Evolutionary conservation across 1,140 invertebrate genomes (phyloP).

Genomic region (Pygmarrhopalites habei): DNA sequence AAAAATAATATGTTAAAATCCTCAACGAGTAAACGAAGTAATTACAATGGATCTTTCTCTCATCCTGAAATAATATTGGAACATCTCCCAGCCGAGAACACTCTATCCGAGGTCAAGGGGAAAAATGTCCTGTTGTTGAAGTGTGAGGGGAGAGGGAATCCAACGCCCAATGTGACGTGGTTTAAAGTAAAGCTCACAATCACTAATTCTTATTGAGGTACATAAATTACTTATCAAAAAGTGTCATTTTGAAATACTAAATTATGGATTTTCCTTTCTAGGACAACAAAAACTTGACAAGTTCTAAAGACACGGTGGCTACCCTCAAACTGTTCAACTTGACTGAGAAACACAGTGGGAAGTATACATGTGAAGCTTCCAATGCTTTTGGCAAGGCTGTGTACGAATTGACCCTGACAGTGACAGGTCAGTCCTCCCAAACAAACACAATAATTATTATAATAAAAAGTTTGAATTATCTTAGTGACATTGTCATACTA

Average conservation of each 20-base stretch:
- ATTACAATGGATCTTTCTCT: neutral
- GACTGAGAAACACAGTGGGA: slow-evolving; percentile 20
- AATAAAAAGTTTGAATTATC: too few species aligned
- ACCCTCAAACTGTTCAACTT: slow-evolving; percentile 25
- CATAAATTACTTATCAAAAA: neutral
- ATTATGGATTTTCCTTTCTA: neutral
- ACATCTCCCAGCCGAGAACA: neutral
- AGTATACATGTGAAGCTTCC: slow-evolving; percentile 30
- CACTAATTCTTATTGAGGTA: neutral
- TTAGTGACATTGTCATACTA: too few species aligned
- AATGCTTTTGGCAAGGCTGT: slow-evolving; percentile 24
- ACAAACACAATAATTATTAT: too few species aligned
- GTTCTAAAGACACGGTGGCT: neutral
- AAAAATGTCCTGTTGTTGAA: slow-evolving; percentile 4
- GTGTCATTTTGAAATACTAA: neutral
- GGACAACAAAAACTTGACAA: slow-evolving; percentile 9
- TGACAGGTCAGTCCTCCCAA: slow-evolving; percentile 24
- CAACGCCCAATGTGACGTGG: slow-evolving; percentile 28
- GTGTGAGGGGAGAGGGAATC: slow-evolving; percentile 29
- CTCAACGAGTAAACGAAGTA: slow-evolving; percentile 1
- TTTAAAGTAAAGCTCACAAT: slow-evolving; percentile 15
- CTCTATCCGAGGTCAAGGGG: slow-evolving; percentile 1
- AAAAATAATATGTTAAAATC: slow-evolving; percentile 15
- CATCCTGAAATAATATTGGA: slow-evolving; percentile 25
- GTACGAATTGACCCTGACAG: slow-evolving; percentile 21